These are phyloP conservation scores for Podargus strigoides DNA, from an alignment of 2,797 vertebrate genomes.

Conservation along the genomic window DNA sequence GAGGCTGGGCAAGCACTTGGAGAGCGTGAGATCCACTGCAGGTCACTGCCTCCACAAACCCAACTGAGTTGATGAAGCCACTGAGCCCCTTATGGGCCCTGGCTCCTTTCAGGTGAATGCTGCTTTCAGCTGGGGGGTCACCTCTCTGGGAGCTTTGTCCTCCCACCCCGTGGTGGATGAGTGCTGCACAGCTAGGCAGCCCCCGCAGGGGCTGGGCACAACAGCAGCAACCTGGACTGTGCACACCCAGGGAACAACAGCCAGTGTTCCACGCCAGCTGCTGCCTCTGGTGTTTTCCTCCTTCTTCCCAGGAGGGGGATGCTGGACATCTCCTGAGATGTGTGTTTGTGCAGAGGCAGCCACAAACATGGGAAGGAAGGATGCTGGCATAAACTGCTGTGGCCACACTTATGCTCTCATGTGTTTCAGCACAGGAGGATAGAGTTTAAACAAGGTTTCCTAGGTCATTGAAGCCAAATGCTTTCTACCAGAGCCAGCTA, in stretches of 20 bases:
- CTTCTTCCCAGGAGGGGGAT: neutral
- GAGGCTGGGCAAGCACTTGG: neutral
- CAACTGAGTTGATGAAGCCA: neutral
- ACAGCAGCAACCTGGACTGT: fast-evolving
- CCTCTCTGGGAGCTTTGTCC: neutral
- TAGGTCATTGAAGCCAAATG: fast-evolving
- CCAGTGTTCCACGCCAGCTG: neutral
- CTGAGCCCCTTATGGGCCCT: neutral
- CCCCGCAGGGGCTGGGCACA: neutral
- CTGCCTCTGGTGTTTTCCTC: neutral
- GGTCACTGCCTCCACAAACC: neutral
- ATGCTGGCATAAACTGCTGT: neutral
- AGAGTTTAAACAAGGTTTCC: neutral
- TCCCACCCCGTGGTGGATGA: fast-evolving
- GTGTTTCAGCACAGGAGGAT: neutral
- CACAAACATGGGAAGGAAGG: neutral
- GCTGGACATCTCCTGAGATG: neutral
- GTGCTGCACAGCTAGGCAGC: fast-evolving
- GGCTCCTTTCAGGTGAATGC: neutral
- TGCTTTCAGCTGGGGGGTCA: neutral
- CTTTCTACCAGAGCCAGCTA: neutral
- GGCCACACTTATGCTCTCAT: fast-evolving
- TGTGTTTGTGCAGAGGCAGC: neutral
- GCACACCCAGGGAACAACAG: fast-evolving
- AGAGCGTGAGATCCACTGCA: neutral